Conservation (phyloP, 92 coral and sea anemone species). For the Palythoa caribaeorum region DNA sequence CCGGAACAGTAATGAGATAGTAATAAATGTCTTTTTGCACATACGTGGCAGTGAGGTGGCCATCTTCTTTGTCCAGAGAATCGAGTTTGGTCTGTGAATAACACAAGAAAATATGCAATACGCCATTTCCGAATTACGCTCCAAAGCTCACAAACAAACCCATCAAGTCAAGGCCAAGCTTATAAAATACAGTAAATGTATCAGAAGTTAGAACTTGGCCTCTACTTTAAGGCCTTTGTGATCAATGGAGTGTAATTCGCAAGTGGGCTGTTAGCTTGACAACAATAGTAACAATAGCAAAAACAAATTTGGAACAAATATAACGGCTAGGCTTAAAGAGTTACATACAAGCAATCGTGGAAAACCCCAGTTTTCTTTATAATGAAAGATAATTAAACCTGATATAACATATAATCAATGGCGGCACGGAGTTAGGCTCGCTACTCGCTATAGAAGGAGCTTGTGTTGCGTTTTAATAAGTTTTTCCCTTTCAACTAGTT, state of each 20-base stretch:
- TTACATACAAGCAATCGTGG: not conserved
- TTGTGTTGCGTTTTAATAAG: not conserved
- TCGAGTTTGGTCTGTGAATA: constrained; percentile 31
- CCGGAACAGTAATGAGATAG: not conserved
- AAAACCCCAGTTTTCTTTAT: not conserved
- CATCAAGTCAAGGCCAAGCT: no score
- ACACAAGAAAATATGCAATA: not conserved
- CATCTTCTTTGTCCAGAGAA: constrained; percentile 24
- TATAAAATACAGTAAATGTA: no score
- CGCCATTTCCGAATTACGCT: no score
- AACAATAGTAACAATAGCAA: not conserved
- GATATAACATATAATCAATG: not conserved
- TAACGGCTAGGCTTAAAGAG: not conserved
- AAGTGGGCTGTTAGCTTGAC: no score
- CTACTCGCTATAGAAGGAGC: not conserved
- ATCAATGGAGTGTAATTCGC: no score
- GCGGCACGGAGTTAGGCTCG: not conserved
- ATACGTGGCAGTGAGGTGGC: constrained; percentile 13
- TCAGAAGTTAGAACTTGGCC: no score
- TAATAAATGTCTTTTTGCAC: not conserved
- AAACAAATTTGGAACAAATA: not conserved
- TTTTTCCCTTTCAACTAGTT: not conserved
- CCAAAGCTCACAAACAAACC: no score
- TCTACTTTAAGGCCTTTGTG: no score
- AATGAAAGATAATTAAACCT: not conserved